Evolutionary conservation across 1,140 invertebrate genomes (phyloP).

Genomic region (Sitobion miscanthi): DNA sequence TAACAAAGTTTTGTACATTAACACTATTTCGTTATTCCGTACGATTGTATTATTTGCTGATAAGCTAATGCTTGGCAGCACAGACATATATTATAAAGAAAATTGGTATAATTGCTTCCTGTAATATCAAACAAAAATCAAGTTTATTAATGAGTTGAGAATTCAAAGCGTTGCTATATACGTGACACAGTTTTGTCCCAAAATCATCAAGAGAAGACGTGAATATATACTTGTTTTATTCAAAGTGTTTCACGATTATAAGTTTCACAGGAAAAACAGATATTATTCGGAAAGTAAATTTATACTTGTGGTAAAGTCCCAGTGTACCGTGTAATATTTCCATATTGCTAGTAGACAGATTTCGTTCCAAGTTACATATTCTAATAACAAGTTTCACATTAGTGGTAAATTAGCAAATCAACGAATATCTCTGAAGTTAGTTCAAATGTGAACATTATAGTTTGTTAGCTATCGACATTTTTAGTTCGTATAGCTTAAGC

Average conservation of each 20-base stretch:
- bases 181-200: not conserved
- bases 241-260: not conserved
- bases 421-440: not conserved
- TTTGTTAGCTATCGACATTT: no score
- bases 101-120: slow-evolving; percentile 2
- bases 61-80: not conserved
- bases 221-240: not conserved
- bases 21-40: not conserved
- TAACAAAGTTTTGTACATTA: not conserved
- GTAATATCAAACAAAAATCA: not conserved
- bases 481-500: not conserved
- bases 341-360: not conserved
- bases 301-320: not conserved
- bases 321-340: not conserved
- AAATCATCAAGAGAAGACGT: not conserved
- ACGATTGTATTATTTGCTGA: not conserved
- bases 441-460: not conserved
- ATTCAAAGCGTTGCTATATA: not conserved
- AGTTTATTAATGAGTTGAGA: not conserved
- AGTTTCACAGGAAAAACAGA: not conserved
- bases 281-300: not conserved
- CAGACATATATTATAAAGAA: not conserved
- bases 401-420: not conserved
- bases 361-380: not conserved
- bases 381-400: not conserved